These are phyloP conservation scores for Onychomys arenicola DNA, from an alignment of 2,797 vertebrate species.

Conservation along the genomic window DNA sequence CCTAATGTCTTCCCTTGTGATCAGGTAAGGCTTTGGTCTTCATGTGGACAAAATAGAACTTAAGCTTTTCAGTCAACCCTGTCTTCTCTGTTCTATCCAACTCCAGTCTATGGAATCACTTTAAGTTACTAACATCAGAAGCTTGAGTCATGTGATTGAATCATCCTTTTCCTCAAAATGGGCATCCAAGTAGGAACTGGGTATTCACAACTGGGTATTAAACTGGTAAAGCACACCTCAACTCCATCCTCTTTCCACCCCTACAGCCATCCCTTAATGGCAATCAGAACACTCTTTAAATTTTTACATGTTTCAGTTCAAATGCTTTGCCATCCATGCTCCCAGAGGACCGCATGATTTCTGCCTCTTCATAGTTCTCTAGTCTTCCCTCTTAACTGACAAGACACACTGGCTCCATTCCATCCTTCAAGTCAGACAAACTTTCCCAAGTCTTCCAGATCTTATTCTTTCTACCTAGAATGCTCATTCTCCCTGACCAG, in stretches of 20 bases:
- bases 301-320: neutral
- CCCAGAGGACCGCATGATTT: neutral
- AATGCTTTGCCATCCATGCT: neutral
- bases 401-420: neutral
- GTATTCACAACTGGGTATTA: neutral
- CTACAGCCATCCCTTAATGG: neutral
- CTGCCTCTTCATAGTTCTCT: neutral
- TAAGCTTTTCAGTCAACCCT: neutral
- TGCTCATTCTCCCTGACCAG: neutral
- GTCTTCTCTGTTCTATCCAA: neutral
- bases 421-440: neutral
- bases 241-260: neutral
- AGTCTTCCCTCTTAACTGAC: neutral
- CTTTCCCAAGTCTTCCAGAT: neutral
- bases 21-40: neutral
- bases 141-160: neutral
- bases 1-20: neutral
- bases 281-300: neutral
- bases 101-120: neutral
- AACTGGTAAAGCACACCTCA: neutral
- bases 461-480: neutral
- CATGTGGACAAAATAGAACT: neutral
- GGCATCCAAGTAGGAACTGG: neutral
- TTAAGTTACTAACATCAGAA: neutral
- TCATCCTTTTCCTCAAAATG: slow-evolving; percentile 21